Evolutionary conservation across 2,113 vertebrate species (phyloP), one percentile per base, ranked within the genome.

Genomic region (Platycercus adscitus): DNA sequence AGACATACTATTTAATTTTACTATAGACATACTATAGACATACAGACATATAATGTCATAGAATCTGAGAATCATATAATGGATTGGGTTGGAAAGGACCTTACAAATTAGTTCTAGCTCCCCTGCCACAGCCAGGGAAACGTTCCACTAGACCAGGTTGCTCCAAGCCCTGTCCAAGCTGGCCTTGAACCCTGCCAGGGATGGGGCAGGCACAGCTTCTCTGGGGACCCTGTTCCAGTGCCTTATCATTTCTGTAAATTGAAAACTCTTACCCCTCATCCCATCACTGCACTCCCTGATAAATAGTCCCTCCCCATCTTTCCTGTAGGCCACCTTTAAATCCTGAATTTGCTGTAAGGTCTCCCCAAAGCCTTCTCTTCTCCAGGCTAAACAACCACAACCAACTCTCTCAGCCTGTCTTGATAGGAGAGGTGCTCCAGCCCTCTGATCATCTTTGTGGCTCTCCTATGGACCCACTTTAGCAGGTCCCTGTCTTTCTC

Each of bases 401-500:
- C 20, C 2, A 63, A 4, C 20, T 55, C 9, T 15, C 33, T 79
- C 60, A 87, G 33, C n/a, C 18, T 43, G 16, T 77, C 16, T 16
- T 85, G 10, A 10, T 10, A 26, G 1, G 2, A 8, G 14, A 52
- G n/a, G 7, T 58, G 17, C 4, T 85, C 25, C 16, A 68, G 31
- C 8, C 7, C 5, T 23, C 37, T 47, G 13, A 63, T 26, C 8
- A 31, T 47, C 6, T 66, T 61, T 2, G 4, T 55, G 28, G 9
- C 15, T 5, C 11, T 87, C 2, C 3, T 76, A 24, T 25, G 20
- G 9, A 50, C 26, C 10, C 1, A 0, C 9, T 71, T 5, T 0
- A 55, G 8, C 13, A 55, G 19, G 20, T 71, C 12, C 12, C 2
- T 44, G n/a, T 49, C 46, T 29, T 8, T 69, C 47, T 13, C 56